Conservation (phyloP, 92 coral and sea anemone species). For the Palythoa grandis region DNA sequence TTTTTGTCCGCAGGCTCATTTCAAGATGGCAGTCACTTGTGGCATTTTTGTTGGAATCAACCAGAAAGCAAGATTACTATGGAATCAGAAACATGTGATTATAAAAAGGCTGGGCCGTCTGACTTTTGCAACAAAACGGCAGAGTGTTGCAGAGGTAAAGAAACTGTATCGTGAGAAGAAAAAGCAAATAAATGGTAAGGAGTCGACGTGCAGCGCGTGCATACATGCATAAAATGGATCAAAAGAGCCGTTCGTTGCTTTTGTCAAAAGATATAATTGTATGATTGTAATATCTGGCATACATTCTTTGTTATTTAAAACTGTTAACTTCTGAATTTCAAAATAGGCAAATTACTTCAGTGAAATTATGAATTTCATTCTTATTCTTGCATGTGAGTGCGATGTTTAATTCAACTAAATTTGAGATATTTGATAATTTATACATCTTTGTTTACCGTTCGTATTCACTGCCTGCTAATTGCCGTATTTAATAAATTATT, state of each 20-base stretch:
- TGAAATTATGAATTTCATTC: too few species aligned
- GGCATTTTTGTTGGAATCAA: constrained; percentile 6
- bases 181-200: constrained; percentile 25
- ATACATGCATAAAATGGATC: not conserved
- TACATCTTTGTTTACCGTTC: too few species aligned
- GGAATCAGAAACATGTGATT: constrained; percentile 11
- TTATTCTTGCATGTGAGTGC: too few species aligned
- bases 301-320: too few species aligned
- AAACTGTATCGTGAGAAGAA: constrained; percentile 1
- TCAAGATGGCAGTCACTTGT: constrained; percentile 33
- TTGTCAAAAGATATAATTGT: too few species aligned
- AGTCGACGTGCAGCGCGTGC: not conserved
- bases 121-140: constrained; percentile 20
- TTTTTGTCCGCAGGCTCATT: constrained; percentile 36
- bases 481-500: too few species aligned
- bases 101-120: not conserved
- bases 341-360: too few species aligned
- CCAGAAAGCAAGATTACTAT: not conserved
- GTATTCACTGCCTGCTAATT: too few species aligned
- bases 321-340: too few species aligned
- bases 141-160: constrained; percentile 9
- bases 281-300: too few species aligned
- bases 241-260: not conserved
- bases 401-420: too few species aligned
- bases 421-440: too few species aligned